Evolutionary conservation across 2,113 vertebrate species (phyloP).

Genomic region (Misgurnus mizolepis): DNA sequence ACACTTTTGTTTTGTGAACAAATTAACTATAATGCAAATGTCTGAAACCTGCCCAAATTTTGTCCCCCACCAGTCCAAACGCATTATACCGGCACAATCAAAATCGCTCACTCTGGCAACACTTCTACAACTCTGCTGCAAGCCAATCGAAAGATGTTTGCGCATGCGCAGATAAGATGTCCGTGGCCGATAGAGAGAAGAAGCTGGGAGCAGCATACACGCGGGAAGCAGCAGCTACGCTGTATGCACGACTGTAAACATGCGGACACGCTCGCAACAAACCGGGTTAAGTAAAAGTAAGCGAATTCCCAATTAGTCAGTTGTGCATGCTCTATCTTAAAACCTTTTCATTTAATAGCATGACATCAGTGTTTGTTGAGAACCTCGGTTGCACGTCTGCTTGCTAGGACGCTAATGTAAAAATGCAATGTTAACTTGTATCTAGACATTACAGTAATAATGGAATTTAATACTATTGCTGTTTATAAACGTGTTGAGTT

Average conservation of each 20-base stretch:
- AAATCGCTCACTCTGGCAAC: too few relatives aligned
- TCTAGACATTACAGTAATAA: background rate
- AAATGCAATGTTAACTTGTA: background rate
- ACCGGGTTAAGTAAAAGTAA: background rate
- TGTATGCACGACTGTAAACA: background rate
- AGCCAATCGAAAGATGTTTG: too few relatives aligned
- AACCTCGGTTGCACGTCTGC: background rate
- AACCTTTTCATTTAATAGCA: background rate
- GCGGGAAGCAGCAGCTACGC: background rate
- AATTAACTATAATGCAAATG: too few relatives aligned
- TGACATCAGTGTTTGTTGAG: background rate
- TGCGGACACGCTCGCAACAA: background rate
- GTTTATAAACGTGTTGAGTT: background rate
- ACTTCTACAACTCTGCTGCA: too few relatives aligned
- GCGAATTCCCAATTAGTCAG: background rate
- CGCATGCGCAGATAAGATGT: too few relatives aligned
- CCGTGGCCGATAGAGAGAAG: too few relatives aligned
- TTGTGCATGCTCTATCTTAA: background rate
- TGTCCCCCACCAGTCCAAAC: too few relatives aligned
- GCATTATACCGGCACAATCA: too few relatives aligned
- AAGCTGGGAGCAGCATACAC: background rate
- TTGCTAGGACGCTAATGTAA: too few relatives aligned
- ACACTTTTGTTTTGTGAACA: too few relatives aligned
- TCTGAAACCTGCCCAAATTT: too few relatives aligned
- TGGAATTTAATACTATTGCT: background rate